Evolutionary conservation across 2,113 vertebrate genomes (phyloP), one percentile per base, ranked within the genome.

Genomic region (Boulengeromyrus knoepffleri): DNA sequence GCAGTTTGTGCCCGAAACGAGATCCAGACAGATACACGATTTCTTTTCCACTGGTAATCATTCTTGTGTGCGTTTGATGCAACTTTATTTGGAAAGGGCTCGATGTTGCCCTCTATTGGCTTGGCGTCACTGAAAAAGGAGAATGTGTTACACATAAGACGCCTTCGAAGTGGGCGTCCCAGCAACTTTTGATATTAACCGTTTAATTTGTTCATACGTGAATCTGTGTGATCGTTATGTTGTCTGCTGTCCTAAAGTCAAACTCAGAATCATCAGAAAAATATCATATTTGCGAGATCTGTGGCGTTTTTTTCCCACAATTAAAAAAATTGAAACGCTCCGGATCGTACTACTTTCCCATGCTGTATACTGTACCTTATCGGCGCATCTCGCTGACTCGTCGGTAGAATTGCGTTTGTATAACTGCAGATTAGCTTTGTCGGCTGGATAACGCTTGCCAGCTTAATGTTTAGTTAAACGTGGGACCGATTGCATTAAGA

Each of bases 71-170:
- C 5, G 36, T 31, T 70, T 8, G 36, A 42, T 36, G 17, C 74
- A 39, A 80, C 36, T 80, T 80, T 77, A 77, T 39, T 77, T 77
- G 70, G 70, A 85, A 85, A 85, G 83, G 19, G 83, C 83, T 85
- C 74, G 36, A 80, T 80, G 36, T 19, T n/a, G 74, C 74, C 74
- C 74, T 42, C 74, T 36, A 42, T 19, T 8, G 74, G 74, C 1
- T 70, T 70, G 62, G 62, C 62, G 24, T 66, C n/a, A 5, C 39
- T 77, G 74, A 70, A 70, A 17, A 80, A 42, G 36, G 36, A 39
- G 74, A 80, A 80, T 42, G 31, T 77, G 74, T 80, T 42, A 80
- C 31, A 80, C 8, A 80, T 42, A 8, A 80, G 36, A 7, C 74
- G 36, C 74, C 74, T 80, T 42, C 10, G 6, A 36, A 80, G 31